These are phyloP conservation scores for Trematocara zebra DNA, from an alignment of 2,113 vertebrate species.

Conservation along the genomic window DNA sequence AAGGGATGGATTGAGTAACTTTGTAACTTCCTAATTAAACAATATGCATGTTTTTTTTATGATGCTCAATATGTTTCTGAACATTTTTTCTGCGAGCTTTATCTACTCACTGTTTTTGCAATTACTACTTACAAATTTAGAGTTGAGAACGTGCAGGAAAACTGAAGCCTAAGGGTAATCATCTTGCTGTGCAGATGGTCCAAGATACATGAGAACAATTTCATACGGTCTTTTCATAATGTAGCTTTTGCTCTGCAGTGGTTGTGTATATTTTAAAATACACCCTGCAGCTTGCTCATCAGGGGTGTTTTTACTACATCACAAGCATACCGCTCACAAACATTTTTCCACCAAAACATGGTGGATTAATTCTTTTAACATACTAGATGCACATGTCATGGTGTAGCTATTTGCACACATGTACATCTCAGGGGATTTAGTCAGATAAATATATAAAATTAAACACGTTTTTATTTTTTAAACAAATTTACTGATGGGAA, in stretches of 20 bases:
- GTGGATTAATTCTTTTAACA: neutral
- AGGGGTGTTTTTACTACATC: neutral
- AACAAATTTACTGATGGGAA: neutral
- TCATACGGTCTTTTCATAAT: slow-evolving; percentile 6
- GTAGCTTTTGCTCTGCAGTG: neutral
- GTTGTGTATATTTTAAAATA: slow-evolving; percentile 36
- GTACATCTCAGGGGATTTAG: neutral
- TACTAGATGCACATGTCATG: neutral
- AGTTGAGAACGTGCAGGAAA: neutral
- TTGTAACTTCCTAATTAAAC: neutral
- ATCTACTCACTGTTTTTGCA: neutral
- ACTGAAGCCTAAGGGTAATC: neutral
- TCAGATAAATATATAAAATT: neutral
- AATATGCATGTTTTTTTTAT: neutral
- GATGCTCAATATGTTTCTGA: neutral
- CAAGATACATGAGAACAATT: slow-evolving; percentile 14
- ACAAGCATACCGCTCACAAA: neutral
- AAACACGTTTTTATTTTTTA: neutral
- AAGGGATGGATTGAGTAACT: neutral
- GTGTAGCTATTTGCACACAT: neutral
- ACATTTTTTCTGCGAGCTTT: neutral
- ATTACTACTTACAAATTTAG: neutral
- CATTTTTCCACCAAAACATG: neutral
- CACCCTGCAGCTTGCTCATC: slow-evolving; percentile 16
- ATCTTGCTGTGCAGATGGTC: neutral